phyloP scores from a whole-genome alignment of 2,797 vertebrate species.

The Coregonus sp. region DNA sequence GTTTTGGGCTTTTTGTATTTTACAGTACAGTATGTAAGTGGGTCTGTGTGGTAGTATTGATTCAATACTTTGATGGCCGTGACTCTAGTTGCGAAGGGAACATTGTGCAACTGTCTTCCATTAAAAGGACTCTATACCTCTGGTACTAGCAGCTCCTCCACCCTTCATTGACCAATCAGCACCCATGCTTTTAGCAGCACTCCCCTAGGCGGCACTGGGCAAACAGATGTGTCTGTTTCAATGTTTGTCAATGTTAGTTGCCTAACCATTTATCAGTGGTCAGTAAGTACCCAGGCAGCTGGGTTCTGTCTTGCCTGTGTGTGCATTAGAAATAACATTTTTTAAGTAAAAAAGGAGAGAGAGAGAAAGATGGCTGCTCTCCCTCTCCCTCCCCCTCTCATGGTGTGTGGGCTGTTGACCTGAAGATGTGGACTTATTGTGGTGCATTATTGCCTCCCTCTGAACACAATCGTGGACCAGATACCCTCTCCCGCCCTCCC shows the following conservation, averaged over 20 bases:
- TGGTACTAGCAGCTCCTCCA: conserved; percentile 55
- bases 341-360: conserved; percentile 6
- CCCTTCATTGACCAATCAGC: conserved; percentile 77
- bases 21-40: conserved; percentile 23
- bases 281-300: conserved; percentile 73
- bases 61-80: conserved; percentile 47
- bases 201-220: conserved; percentile 69
- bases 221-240: conserved; percentile 77
- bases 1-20: conserved; percentile 20
- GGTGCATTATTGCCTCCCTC: conserved; percentile 39
- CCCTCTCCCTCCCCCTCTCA: not conserved
- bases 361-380: conserved; percentile 8
- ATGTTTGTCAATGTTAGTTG: conserved; percentile 80
- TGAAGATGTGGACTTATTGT: conserved; percentile 23
- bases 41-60: conserved; percentile 43
- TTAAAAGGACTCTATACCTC: conserved; percentile 59
- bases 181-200: conserved; percentile 77
- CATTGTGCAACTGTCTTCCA: conserved; percentile 73
- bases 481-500: conserved; percentile 11
- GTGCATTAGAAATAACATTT: conserved; percentile 53
- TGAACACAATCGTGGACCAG: conserved; percentile 27
- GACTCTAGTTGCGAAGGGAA: conserved; percentile 60
- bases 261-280: conserved; percentile 80
- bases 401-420: conserved; percentile 31
- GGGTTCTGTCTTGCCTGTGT: conserved; percentile 62